Evolutionary conservation across 2,888 invertebrate genomes (phyloP).

Genomic region (Drosophila neoperkinsi): DNA sequence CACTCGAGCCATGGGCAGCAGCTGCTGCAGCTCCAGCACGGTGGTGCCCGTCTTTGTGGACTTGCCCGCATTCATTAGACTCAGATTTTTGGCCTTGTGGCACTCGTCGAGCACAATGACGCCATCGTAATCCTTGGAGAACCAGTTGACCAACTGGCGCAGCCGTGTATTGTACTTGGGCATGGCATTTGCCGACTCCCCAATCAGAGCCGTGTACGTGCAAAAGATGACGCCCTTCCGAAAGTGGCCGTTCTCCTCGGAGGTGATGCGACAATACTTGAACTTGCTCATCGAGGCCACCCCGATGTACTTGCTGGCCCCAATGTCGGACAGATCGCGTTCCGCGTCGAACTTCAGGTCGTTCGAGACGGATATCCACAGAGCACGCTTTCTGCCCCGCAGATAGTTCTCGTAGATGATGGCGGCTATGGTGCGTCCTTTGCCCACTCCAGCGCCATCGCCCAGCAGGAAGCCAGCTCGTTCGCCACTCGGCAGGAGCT

Average conservation of each 20-base stretch:
- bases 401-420: constrained; percentile 98
- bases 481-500: constrained; percentile 93
- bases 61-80: constrained; percentile 97
- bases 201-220: constrained; percentile 99
- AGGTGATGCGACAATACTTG: constrained; percentile 97
- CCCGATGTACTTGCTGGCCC: constrained; percentile 92
- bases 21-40: constrained; percentile 97
- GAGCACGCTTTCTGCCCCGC: constrained; percentile 95
- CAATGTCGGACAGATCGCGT: constrained; percentile 97
- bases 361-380: constrained; percentile 99
- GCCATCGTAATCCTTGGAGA: constrained; percentile 93
- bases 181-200: constrained; percentile 93
- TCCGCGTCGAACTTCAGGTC: constrained; percentile 99
- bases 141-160: constrained; percentile 98
- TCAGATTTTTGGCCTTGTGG: constrained; percentile 99
- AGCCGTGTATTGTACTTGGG: constrained; percentile 93
- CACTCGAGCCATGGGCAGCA: constrained; percentile 95
- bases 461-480: constrained; percentile 98
- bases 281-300: constrained; percentile 97
- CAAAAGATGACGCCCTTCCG: constrained; percentile 98
- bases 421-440: constrained; percentile 99
- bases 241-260: constrained; percentile 90
- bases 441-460: constrained; percentile 99
- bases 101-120: constrained; percentile 99
- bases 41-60: constrained; percentile 99